Base-by-base conservation (phyloP, 2,797 vertebrate genomes). In the Enoplosus armatus region DNA sequence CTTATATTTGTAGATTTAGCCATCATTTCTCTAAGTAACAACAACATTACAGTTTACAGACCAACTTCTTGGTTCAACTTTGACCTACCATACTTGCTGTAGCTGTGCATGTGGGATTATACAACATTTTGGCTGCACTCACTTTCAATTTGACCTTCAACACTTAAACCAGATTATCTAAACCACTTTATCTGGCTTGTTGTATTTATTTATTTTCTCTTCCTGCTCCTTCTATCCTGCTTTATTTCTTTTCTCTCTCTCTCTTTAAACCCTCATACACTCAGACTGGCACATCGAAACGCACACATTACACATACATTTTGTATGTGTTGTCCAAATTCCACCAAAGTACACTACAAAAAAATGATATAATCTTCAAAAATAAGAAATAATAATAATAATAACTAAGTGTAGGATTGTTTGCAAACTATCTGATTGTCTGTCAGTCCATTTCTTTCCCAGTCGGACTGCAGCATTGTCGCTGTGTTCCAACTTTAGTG, bases 91-190 rank as follows among this genome's bases (percentile, higher is more conserved):
- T 6, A 24, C 41, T 67, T 20, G 12, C 8, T 2, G 14, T 16
- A 27, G 24, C 24, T 64, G 48, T 48, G 33, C 29, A 11, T 41
- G 27, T n/a, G 43, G 20, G 47, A 54, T 60, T 60, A 60, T 37
- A 0, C 29, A 48, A 24, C 33, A 22, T 11, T 64, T 71, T 56
- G 31, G 24, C 66, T 58, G 51, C 50, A 2, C 31, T 35, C 6
- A 55, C 39, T 16, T 54, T 35, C 24, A 66, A 37, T 67, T 73
- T 72, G 63, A 67, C 55, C 62, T 54, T 8, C 1, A 47, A 65
- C 43, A 51, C 27, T n/a, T 26, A 1, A 77, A 24, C 22, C 41
- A 31, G n/a, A 61, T 68, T 39, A 70, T 48, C 56, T 6, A 6
- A 39, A 48, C 24, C 2, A 24, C 0, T 37, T 33, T 0, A 26